phyloP scores from a whole-genome alignment of 2,797 vertebrate genomes.

The Liasis olivaceus region DNA sequence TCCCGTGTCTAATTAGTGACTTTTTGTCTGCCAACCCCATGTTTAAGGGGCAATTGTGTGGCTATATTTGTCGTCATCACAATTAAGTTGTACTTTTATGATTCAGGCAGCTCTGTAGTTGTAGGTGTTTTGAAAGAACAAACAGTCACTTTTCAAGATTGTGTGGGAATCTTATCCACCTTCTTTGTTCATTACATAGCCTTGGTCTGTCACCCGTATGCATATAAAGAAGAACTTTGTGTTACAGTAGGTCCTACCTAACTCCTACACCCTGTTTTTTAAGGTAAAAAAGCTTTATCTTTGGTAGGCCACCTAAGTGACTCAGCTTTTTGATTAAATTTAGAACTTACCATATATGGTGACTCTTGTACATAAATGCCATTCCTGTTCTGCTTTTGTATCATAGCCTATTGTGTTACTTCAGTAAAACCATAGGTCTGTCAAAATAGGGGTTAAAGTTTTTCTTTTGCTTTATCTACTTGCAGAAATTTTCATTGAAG shows the following conservation, averaged over 20 bases:
- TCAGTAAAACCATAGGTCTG: conserved; percentile 45
- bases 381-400: conserved; percentile 22
- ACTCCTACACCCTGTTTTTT: conserved; percentile 42
- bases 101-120: conserved; percentile 4
- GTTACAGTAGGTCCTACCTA: conserved; percentile 32
- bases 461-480: conserved; percentile 27
- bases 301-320: not conserved
- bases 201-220: conserved; percentile 16
- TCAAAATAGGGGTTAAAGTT: conserved; percentile 37
- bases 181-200: conserved; percentile 40
- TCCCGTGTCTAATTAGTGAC: not conserved
- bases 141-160: conserved; percentile 26
- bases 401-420: not conserved
- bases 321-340: conserved; percentile 20
- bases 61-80: conserved; percentile 15
- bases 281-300: conserved; percentile 20
- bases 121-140: conserved; percentile 17
- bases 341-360: conserved; percentile 18
- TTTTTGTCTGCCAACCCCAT: conserved; percentile 6
- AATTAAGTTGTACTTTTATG: conserved; percentile 40
- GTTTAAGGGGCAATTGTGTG: conserved; percentile 11
- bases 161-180: conserved; percentile 16
- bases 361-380: conserved; percentile 24
- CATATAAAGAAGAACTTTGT: conserved; percentile 6
- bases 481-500: conserved; percentile 45